These are phyloP conservation scores for Folsomia candida DNA, from an alignment of 2,888 invertebrate species.

Conservation along the genomic window DNA sequence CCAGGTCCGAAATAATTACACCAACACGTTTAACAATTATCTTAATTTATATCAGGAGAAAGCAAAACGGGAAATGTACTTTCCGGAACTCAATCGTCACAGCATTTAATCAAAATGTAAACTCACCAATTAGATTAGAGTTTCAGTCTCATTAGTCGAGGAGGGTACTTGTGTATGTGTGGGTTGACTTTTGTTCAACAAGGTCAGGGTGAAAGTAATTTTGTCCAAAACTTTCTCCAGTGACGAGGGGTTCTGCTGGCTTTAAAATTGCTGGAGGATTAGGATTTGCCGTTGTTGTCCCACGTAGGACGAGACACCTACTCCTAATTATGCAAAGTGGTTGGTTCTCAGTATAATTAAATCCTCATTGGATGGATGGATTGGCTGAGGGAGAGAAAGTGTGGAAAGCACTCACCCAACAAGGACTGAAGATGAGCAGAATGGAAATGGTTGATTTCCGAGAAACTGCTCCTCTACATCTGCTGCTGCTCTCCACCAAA, in stretches of 20 bases:
- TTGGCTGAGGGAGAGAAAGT: not conserved
- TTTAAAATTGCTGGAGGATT: not conserved
- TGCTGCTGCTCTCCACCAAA: not conserved
- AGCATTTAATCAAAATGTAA: not conserved
- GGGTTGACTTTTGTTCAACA: not conserved
- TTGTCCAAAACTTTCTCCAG: not conserved
- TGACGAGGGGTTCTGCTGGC: not conserved
- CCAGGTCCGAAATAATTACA: not conserved
- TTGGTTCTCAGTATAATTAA: not conserved
- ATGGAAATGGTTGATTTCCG: not conserved
- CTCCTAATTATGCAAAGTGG: not conserved
- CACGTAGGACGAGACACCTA: not conserved
- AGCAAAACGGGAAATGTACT: no score
- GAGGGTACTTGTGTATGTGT: not conserved
- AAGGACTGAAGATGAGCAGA: constrained; percentile 2
- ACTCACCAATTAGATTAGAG: not conserved
- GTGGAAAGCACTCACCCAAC: not conserved
- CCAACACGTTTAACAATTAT: no score
- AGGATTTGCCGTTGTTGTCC: not conserved
- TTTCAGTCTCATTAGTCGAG: not conserved
- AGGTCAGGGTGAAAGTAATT: not conserved
- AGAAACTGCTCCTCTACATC: not conserved
- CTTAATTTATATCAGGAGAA: not conserved
- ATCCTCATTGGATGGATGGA: not conserved
- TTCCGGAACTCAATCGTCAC: no score